These are phyloP conservation scores for Pristionchus entomophagus DNA, from an alignment of 2,888 invertebrate genomes.

Conservation along the genomic window DNA sequence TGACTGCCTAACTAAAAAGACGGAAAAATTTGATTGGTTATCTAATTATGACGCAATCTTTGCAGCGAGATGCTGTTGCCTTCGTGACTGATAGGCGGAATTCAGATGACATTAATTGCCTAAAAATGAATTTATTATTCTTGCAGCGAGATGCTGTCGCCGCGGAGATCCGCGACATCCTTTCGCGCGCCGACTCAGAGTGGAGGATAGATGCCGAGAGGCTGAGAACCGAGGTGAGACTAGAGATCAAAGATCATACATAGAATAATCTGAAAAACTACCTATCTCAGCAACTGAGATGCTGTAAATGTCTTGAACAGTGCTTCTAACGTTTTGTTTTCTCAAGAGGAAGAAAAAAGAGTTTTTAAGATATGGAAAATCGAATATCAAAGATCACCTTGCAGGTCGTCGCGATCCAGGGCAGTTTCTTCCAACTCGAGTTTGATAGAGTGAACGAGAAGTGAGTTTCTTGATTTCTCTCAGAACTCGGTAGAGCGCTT, in stretches of 20 bases:
- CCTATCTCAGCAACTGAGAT: too few species aligned
- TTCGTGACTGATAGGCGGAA: too few species aligned
- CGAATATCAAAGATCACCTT: conserved; percentile 16
- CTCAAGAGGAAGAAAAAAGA: too few species aligned
- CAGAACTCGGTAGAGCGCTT: not conserved
- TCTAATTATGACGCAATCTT: too few species aligned
- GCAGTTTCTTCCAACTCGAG: conserved; percentile 72
- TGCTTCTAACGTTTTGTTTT: too few species aligned
- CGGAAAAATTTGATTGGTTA: too few species aligned
- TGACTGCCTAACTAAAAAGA: too few species aligned
- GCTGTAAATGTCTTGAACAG: too few species aligned
- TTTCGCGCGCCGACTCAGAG: conserved; percentile 65
- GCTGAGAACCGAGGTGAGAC: conserved; percentile 56
- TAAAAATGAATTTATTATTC: too few species aligned
- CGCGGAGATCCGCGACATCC: conserved; percentile 59
- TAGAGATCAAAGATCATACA: conserved; percentile 7
- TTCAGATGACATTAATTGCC: too few species aligned
- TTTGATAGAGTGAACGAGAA: conserved; percentile 71
- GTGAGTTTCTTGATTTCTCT: conserved; percentile 51
- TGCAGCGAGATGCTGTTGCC: too few species aligned
- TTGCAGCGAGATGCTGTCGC: conserved; percentile 63
- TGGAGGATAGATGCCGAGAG: conserved; percentile 64
- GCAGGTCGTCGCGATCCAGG: conserved; percentile 65
- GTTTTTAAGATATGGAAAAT: not conserved
- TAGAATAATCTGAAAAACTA: too few species aligned